These are phyloP conservation scores for Neofelis nebulosa DNA, from an alignment of 2,113 vertebrate genomes.

Conservation along the genomic window DNA sequence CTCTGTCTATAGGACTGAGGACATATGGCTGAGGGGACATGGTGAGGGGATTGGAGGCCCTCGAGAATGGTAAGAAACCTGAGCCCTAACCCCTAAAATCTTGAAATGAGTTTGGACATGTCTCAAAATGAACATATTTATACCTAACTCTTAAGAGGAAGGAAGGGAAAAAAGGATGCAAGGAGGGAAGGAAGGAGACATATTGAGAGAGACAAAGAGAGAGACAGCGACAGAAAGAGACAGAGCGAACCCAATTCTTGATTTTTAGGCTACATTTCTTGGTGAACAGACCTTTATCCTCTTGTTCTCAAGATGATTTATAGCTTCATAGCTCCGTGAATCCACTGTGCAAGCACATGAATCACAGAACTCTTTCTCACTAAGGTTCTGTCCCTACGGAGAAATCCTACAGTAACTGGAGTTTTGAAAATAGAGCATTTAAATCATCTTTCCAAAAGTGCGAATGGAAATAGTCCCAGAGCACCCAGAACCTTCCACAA, in stretches of 20 bases:
- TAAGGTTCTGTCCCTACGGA: background rate
- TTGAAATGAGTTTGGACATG: background rate
- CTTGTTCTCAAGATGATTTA: background rate
- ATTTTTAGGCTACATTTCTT: background rate
- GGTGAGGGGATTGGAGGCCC: background rate
- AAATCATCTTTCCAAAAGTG: conserved; percentile 30
- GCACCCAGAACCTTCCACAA: conserved; percentile 11
- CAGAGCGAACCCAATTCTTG: background rate
- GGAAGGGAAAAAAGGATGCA: background rate
- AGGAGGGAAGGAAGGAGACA: background rate
- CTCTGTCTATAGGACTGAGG: background rate
- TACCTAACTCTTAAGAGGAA: background rate
- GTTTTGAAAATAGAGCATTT: conserved; percentile 48
- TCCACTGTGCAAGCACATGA: background rate
- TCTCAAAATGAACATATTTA: background rate
- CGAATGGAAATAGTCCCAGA: conserved; percentile 37
- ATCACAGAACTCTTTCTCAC: background rate
- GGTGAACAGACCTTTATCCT: background rate
- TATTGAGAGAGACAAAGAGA: background rate
- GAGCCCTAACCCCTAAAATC: background rate
- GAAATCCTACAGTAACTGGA: background rate
- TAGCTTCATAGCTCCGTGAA: background rate
- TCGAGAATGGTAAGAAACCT: background rate
- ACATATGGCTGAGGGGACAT: background rate
- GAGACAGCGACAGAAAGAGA: background rate